A percentile compares a stretch with the other conserved stretches of the same genome.
These are phyloP conservation scores for Tychaedon coryphoeus DNA, from an alignment of 2,113 vertebrate genomes.

Conservation along the genomic window DNA sequence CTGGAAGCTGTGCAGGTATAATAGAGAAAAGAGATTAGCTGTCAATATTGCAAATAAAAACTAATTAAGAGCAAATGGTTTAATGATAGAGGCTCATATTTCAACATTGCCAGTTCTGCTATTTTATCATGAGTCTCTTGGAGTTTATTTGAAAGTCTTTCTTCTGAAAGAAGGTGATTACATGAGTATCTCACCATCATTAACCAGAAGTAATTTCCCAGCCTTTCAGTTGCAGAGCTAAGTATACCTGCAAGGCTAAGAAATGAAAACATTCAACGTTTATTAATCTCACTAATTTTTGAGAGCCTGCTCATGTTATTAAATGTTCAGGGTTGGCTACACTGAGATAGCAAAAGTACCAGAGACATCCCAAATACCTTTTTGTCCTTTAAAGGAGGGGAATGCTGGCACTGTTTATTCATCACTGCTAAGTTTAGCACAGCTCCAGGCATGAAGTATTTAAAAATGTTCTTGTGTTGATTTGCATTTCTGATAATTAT, in stretches of 20 bases:
- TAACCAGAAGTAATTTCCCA: slow-evolving; percentile 34
- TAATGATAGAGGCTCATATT: background rate
- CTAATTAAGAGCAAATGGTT: slow-evolving; percentile 29
- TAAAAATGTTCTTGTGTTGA: background rate
- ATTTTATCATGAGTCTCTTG: background rate
- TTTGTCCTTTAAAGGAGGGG: background rate
- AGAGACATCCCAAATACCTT: background rate
- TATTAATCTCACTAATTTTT: slow-evolving; percentile 1
- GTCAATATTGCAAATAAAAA: slow-evolving; percentile 56
- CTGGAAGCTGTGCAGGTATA: fast-evolving
- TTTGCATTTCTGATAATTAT: slow-evolving; percentile 35
- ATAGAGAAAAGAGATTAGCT: background rate
- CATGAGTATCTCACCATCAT: slow-evolving; percentile 9
- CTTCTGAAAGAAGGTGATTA: slow-evolving; percentile 43
- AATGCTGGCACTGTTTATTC: slow-evolving; percentile 12
- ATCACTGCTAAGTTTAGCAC: slow-evolving; percentile 23
- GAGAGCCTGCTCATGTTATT: background rate
- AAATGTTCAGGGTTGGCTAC: background rate
- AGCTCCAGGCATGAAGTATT: background rate
- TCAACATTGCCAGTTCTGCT: background rate
- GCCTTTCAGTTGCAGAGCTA: slow-evolving; percentile 1
- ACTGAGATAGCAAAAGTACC: background rate
- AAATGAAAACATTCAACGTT: background rate
- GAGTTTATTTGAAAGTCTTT: slow-evolving; percentile 40
- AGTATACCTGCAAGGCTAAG: slow-evolving; percentile 28